Evolutionary conservation across 2,888 invertebrate species (phyloP).

Genomic region (Isotomurus palustris): DNA sequence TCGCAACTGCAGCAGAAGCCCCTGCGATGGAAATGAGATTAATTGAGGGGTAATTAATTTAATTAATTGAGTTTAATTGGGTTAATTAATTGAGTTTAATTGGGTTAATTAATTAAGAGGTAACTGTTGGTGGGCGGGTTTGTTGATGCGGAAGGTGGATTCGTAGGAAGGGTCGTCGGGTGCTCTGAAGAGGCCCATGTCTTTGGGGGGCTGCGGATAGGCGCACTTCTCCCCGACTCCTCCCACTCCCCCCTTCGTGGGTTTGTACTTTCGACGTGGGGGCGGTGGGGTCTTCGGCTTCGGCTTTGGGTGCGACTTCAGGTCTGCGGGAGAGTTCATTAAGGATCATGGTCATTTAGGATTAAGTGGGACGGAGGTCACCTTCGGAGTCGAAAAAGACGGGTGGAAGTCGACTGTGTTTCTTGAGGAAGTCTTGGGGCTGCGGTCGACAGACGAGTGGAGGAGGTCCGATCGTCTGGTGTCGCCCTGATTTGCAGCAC

Average conservation of each 20-base stretch:
- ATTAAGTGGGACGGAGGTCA: not conserved
- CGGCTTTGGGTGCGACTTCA: not conserved
- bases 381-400: conserved; percentile 20
- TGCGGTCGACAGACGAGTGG: conserved; percentile 12
- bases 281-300: too few relatives aligned
- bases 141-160: too few relatives aligned
- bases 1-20: not conserved
- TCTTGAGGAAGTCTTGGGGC: conserved; percentile 18
- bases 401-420: conserved; percentile 24
- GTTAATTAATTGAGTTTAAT: too few relatives aligned
- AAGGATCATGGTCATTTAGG: not conserved
- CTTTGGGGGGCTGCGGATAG: conserved; percentile 13
- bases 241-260: not conserved
- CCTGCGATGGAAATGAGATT: not conserved
- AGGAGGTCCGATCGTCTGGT: conserved; percentile 26
- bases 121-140: too few relatives aligned
- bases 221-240: not conserved
- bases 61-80: too few relatives aligned
- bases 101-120: too few relatives aligned
- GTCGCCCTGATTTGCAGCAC: conserved; percentile 24
- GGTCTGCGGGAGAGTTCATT: not conserved
- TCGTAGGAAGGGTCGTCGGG: conserved; percentile 14
- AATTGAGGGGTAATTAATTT: too few relatives aligned
- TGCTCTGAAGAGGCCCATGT: conserved; percentile 17
- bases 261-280: too few relatives aligned